These are phyloP conservation scores for Eudasyphora cyanicolor DNA, from an alignment of 2,888 invertebrate species.

Conservation along the genomic window DNA sequence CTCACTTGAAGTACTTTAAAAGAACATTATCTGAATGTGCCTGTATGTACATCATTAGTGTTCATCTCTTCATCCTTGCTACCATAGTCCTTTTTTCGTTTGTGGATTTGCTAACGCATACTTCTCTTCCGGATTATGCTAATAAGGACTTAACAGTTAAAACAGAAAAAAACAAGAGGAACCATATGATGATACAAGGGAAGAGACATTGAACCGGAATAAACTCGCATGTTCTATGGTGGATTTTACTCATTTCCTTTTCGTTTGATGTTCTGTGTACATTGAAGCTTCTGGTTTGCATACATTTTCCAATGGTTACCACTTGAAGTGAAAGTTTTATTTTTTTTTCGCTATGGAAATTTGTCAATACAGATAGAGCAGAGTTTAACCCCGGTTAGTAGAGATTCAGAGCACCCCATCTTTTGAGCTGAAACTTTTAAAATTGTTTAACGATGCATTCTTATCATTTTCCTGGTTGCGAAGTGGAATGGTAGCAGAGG, in stretches of 20 bases:
- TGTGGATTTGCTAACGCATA: slow-evolving; percentile 37
- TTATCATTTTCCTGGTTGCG: not conserved
- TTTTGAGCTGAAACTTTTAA: not conserved
- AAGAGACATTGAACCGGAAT: not conserved
- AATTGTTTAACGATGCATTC: slow-evolving; percentile 5
- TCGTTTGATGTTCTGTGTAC: not conserved
- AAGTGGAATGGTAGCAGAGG: not conserved
- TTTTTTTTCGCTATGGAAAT: not conserved
- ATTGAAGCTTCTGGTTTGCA: not conserved
- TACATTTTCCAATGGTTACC: not conserved
- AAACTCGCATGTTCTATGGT: not conserved
- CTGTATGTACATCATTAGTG: not conserved
- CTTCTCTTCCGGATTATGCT: slow-evolving; percentile 64
- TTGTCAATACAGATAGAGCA: not conserved
- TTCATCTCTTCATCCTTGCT: not conserved
- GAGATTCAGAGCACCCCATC: not conserved
- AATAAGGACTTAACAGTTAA: slow-evolving; percentile 54
- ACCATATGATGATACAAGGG: not conserved
- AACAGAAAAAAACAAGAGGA: not conserved
- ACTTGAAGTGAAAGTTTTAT: not conserved
- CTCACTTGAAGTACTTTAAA: too few species aligned
- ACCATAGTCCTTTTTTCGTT: not conserved
- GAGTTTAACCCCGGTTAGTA: not conserved
- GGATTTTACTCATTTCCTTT: not conserved
- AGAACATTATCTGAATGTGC: not conserved